These are phyloP conservation scores for Theonella swinhoei DNA, from an alignment of 37 sponge, comb jelly and placozoan genomes.

Conservation along the genomic window DNA sequence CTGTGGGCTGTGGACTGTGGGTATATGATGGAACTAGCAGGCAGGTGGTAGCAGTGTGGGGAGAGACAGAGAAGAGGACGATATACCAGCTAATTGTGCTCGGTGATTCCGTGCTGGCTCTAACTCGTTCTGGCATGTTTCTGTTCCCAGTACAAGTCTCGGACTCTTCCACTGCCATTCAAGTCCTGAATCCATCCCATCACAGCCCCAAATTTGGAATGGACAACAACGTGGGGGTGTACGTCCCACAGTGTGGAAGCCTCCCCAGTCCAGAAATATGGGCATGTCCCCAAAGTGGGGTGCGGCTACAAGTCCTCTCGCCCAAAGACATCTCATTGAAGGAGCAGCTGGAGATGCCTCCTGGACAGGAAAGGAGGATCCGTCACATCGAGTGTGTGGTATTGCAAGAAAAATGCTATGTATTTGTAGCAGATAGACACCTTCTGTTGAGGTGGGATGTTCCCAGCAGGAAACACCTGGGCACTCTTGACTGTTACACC, in stretches of 20 bases:
- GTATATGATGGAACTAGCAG: slow-evolving; percentile 13
- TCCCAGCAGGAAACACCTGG: neutral
- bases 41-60: slow-evolving; percentile 2
- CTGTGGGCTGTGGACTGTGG: slow-evolving; percentile 26
- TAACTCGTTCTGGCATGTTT: slow-evolving; percentile 28
- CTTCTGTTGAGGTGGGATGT: slow-evolving; percentile 22
- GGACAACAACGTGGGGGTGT: slow-evolving; percentile 28
- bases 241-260: neutral
- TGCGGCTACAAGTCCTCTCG: slow-evolving; percentile 4
- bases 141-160: slow-evolving; percentile 2
- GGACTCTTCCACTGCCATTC: neutral
- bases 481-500: slow-evolving; percentile 1
- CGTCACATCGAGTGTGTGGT: slow-evolving; percentile 9
- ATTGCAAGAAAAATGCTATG: neutral
- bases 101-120: slow-evolving; percentile 12
- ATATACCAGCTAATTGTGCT: slow-evolving; percentile 24
- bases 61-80: slow-evolving; percentile 3
- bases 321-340: neutral
- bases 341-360: neutral
- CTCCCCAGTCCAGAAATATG: slow-evolving; percentile 23
- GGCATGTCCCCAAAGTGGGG: slow-evolving; percentile 23
- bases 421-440: slow-evolving; percentile 38
- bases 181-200: neutral
- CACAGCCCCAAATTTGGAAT: neutral
- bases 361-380: neutral